Base-by-base conservation (phyloP, 2,888 invertebrate genomes). In the Lasioglossum marginatum region DNA sequence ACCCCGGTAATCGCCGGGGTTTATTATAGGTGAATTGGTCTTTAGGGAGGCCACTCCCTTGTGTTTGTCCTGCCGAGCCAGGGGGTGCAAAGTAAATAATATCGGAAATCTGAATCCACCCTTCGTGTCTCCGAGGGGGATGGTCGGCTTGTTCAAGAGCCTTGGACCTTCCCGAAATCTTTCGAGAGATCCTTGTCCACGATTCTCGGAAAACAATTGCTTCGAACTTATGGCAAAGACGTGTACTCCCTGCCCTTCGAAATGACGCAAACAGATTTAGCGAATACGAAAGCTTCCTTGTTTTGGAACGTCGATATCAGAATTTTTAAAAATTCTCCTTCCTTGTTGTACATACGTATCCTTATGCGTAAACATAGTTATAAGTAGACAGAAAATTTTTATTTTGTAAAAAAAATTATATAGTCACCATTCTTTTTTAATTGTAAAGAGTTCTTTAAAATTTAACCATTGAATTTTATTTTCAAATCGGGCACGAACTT, bases 81-180 rank as follows among this genome's bases (percentile, higher is more conserved):
- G 4, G 68, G 76, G 68, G 85, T 71, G 82, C 81, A 88, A 82
- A 86, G 90, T 90, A 91, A 92, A 92, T 92, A 91, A 92, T 89
- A 90, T 90, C 88, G 86, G 81, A 89, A 88, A 92, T 90, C 86
- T 87, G 87, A 86, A 89, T 90, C 92, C 87, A 88, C 90, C 89
- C 71, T 14, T 31, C 72, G 43, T 45, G 72, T 31, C 27, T 72
- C 45, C 72, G 19, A 48, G 45, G 45, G 45, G 45, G 23, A 45
- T 19, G 27, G 45, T 19, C 19, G 10, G 16, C 45, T 45, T 19
- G 27, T 16, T 14, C 43, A 14, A 23, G n/a, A 14, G 27, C 6
- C 71, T 27, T 27, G 43, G 71, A 71, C 71, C 12, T n/a, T 40
- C 19, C 14, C n/a, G 27, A 43, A 43, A 71, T 43, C 40, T 43